A percentile compares a stretch with the other conserved stretches of the same genome.
Evolutionary conservation across 2,888 invertebrate genomes (phyloP).

Genomic region (Nowickia ferox): DNA sequence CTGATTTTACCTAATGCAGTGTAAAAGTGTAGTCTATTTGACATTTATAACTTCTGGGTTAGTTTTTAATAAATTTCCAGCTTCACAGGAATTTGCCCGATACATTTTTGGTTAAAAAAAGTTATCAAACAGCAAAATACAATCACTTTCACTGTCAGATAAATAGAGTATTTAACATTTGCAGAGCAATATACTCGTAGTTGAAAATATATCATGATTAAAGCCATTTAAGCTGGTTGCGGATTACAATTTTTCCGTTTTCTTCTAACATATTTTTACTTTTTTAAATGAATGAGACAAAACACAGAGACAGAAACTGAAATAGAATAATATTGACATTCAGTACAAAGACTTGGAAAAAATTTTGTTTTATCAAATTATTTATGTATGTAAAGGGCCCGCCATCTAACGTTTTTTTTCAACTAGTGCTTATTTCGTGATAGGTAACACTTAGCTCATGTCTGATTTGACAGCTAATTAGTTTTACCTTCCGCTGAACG

Average conservation of each 20-base stretch:
- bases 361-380: conserved; percentile 5
- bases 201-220: conserved; percentile 33
- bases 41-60: too few relatives aligned
- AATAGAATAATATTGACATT: conserved; percentile 20
- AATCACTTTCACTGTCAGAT: conserved; percentile 12
- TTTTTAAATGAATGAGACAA: background rate
- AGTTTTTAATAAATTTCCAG: too few relatives aligned
- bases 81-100: too few relatives aligned
- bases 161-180: conserved; percentile 13
- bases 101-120: conserved; percentile 1
- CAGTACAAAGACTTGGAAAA: background rate
- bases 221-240: conserved; percentile 50
- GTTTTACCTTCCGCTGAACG: too few relatives aligned
- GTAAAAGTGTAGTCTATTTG: too few relatives aligned
- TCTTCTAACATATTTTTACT: background rate
- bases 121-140: background rate
- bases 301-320: background rate
- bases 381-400: too few relatives aligned
- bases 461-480: too few relatives aligned
- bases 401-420: too few relatives aligned
- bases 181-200: conserved; percentile 31
- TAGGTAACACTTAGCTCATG: too few relatives aligned
- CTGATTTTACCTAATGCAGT: too few relatives aligned
- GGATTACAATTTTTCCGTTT: conserved; percentile 34
- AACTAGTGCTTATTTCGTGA: too few relatives aligned